These are phyloP conservation scores for Arctocebus calabarensis DNA, from an alignment of 2,797 vertebrate species.

Conservation along the genomic window DNA sequence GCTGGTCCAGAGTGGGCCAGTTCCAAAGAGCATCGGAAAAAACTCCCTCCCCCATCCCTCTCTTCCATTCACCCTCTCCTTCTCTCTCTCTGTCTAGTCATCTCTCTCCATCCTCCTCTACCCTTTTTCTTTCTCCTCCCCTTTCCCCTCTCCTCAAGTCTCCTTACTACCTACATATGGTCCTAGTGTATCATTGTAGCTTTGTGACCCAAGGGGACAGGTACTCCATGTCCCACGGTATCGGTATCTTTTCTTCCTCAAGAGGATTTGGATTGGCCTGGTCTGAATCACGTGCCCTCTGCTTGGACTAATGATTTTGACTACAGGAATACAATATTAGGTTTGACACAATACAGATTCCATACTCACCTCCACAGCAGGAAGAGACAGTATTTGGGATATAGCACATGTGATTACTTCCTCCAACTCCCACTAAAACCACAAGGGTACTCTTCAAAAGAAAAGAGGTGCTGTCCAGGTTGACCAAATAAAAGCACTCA, in stretches of 20 bases:
- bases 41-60: neutral
- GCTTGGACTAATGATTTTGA: neutral
- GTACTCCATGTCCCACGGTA: neutral
- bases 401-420: neutral
- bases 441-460: neutral
- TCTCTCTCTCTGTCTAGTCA: neutral
- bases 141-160: neutral
- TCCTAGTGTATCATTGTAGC: neutral
- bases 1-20: neutral
- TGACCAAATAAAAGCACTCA: neutral
- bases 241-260: neutral
- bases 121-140: neutral
- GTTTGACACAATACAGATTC: neutral
- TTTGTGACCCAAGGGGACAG: neutral
- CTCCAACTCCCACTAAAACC: neutral
- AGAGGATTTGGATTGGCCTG: neutral
- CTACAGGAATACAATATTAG: neutral
- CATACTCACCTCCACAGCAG: neutral
- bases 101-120: neutral
- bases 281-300: neutral
- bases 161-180: neutral
- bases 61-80: neutral
- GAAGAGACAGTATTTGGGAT: too few relatives aligned
- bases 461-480: neutral
- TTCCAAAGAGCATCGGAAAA: neutral